phyloP scores from a whole-genome alignment of 2,113 vertebrate species.

The Myrmophylax atrothorax region DNA sequence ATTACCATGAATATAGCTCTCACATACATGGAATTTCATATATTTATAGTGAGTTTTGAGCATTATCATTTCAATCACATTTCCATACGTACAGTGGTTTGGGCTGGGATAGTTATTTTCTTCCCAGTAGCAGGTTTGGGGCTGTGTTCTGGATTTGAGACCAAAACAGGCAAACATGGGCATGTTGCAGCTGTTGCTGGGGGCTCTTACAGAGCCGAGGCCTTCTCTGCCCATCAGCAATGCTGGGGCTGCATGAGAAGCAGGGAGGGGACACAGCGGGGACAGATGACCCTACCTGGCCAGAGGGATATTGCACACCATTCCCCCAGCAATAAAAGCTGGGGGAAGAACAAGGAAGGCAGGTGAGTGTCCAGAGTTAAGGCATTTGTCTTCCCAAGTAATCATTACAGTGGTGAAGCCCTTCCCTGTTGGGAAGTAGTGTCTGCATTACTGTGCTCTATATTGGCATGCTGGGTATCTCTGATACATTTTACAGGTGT shows the following conservation, averaged over 20 bases:
- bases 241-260: not conserved
- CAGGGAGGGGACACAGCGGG: not conserved
- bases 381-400: not conserved
- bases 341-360: not conserved
- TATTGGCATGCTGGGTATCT: not conserved
- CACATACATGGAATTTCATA: not conserved
- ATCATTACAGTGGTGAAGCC: accelerated
- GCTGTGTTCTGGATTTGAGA: not conserved
- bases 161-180: not conserved
- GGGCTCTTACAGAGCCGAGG: not conserved
- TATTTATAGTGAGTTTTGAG: not conserved
- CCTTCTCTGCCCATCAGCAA: too few species aligned
- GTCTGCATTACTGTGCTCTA: not conserved
- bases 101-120: not conserved
- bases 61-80: not conserved
- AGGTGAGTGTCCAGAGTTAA: not conserved
- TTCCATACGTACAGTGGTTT: not conserved
- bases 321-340: not conserved
- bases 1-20: not conserved
- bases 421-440: not conserved
- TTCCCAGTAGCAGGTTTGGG: not conserved
- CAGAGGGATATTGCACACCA: not conserved
- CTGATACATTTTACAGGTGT: not conserved
- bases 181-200: not conserved
- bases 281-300: not conserved